Conservation (phyloP, 1,140 invertebrate species). For the Phortica variegata region DNA sequence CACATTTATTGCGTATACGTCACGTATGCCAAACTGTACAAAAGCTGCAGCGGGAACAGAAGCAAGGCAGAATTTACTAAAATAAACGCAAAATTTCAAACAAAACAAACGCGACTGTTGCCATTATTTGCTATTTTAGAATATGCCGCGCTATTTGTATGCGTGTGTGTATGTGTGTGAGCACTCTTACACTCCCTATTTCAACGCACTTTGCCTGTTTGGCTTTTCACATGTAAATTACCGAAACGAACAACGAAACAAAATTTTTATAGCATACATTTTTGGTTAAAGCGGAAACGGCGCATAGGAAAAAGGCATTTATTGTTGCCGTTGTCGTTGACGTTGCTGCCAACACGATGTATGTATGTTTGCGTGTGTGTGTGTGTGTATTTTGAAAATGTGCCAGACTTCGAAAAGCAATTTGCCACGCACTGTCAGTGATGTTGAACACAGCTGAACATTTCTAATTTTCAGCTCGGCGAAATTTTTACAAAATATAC, state of each 20-base stretch:
- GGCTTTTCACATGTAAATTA: constrained; percentile 45
- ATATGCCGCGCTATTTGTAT: background rate
- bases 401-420: constrained; percentile 49
- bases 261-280: constrained; percentile 1
- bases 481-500: constrained; percentile 39
- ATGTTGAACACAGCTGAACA: constrained; percentile 51
- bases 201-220: too few relatives aligned
- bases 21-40: constrained; percentile 32
- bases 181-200: too few relatives aligned
- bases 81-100: too few relatives aligned
- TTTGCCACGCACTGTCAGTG: constrained; percentile 53
- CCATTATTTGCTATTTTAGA: constrained; percentile 32
- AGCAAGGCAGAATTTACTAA: constrained; percentile 9
- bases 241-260: constrained; percentile 14
- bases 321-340: constrained; percentile 44
- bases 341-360: constrained; percentile 14
- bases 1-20: constrained; percentile 47
- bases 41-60: constrained; percentile 13
- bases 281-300: constrained; percentile 39
- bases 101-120: constrained; percentile 7
- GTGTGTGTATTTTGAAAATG: constrained; percentile 5
- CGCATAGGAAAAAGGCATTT: constrained; percentile 30
- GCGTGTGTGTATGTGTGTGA: background rate
- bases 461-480: constrained; percentile 54
- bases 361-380: constrained; percentile 9